These are phyloP conservation scores for human (Homo sapiens) DNA, from an alignment of 2,113 vertebrate genomes.

Conservation along the genomic window GRCh38 chr2:152036501-152037000, in stretches of 20 bases:
- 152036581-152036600: no score
- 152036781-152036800: background rate
- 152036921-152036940: background rate
- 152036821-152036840: background rate
- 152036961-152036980: background rate
- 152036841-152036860: background rate
- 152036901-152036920: background rate
- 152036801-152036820: background rate
- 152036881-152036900: background rate
- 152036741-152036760: background rate
- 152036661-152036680: background rate
- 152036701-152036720: background rate
- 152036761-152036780: background rate
- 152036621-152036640: background rate
- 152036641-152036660: background rate
- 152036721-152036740: background rate
- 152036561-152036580: no score
- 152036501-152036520: no score
- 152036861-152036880: background rate
- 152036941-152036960: background rate
- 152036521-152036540: no score
- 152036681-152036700: background rate
- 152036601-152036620: background rate
- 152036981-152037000: background rate
- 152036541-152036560: no score